Evolutionary conservation across 2,888 invertebrate genomes (phyloP).

Genomic region (Epinotia brunnichana): DNA sequence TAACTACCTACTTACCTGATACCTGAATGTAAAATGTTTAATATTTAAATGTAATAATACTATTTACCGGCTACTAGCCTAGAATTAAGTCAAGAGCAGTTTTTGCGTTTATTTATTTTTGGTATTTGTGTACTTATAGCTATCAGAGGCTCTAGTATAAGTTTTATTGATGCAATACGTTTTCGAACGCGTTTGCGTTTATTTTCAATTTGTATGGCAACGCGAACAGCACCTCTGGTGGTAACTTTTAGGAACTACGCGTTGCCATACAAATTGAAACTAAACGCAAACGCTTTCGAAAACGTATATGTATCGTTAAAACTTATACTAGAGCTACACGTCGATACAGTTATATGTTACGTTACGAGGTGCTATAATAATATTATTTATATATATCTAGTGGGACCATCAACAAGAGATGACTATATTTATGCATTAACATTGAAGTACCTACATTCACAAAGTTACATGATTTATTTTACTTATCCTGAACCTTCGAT

Average conservation of each 20-base stretch:
- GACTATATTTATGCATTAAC: background rate
- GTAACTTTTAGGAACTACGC: too few relatives aligned
- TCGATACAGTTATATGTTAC: too few relatives aligned
- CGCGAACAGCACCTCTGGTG: too few relatives aligned
- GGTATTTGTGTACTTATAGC: background rate
- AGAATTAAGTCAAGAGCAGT: background rate
- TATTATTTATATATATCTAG: background rate
- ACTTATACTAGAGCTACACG: too few relatives aligned
- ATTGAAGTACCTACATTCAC: background rate
- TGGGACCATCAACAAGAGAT: conserved; percentile 25
- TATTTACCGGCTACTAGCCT: background rate
- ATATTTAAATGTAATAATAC: background rate
- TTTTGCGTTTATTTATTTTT: background rate
- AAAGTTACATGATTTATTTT: background rate
- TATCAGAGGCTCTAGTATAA: too few relatives aligned
- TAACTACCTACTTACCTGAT: too few relatives aligned
- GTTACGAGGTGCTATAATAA: background rate
- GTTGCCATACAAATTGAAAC: too few relatives aligned
- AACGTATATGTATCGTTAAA: too few relatives aligned
- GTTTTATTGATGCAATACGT: too few relatives aligned
- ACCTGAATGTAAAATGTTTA: background rate
- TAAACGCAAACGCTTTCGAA: too few relatives aligned
- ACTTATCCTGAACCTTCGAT: background rate
- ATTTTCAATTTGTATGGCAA: too few relatives aligned
- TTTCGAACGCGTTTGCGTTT: too few relatives aligned